These are phyloP conservation scores for Sisor rabdophorus DNA, from an alignment of 2,113 vertebrate species.

Conservation along the genomic window DNA sequence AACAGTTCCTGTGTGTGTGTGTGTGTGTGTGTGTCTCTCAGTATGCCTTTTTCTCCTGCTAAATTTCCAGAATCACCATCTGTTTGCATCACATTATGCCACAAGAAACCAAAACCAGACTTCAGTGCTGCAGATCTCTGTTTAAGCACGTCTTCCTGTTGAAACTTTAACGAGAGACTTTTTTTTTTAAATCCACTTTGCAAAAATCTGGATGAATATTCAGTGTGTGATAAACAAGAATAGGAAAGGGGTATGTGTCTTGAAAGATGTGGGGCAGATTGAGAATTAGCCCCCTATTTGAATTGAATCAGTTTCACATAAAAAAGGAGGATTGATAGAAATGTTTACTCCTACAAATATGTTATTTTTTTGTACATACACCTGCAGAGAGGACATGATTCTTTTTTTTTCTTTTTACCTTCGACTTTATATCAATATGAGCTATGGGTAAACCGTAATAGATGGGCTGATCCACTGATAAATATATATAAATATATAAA, in stretches of 20 bases:
- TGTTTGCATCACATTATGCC: constrained; percentile 2
- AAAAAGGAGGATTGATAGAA: background rate
- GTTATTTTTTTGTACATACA: background rate
- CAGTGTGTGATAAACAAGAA: background rate
- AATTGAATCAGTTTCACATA: background rate
- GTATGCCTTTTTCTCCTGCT: constrained; percentile 22
- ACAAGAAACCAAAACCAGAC: background rate
- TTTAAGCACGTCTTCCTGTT: background rate
- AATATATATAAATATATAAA: background rate
- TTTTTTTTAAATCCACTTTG: no score
- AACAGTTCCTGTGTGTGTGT: constrained; percentile 18
- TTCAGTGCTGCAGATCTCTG: background rate
- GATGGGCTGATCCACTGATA: background rate
- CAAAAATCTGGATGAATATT: background rate
- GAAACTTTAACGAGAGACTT: background rate
- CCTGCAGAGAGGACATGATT: background rate
- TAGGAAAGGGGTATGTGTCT: background rate
- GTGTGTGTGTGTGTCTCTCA: background rate
- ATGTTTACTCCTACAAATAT: background rate
- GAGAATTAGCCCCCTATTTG: background rate
- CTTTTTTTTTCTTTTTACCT: no score
- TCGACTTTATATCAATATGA: background rate
- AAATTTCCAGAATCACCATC: constrained; percentile 39
- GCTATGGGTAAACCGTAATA: background rate
- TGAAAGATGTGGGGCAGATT: background rate